Evolutionary conservation across 2,888 invertebrate genomes (phyloP), one percentile per base, ranked within the genome.

Genomic region (Sinodicranocentrus sp.): DNA sequence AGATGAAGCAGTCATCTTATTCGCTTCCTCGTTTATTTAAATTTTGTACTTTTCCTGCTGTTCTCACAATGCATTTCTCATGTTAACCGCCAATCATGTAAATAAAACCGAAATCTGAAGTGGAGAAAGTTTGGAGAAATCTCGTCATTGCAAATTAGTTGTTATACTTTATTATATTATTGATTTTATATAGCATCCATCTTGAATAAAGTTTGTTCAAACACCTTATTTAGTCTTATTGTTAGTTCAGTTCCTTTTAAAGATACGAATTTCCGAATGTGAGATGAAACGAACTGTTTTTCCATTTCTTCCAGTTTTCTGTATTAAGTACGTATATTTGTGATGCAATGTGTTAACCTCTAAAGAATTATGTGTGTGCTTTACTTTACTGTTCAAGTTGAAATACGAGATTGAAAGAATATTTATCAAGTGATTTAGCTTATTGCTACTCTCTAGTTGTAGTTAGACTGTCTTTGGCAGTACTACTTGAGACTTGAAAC

Each of bases 31-130:
- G 39, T 39, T n/a, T n/a, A n/a, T n/a, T n/a, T n/a, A n/a, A n/a
- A n/a, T n/a, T n/a, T n/a, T n/a, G n/a, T n/a, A n/a, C n/a, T n/a
- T n/a, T n/a, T n/a, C n/a, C n/a, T n/a, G n/a, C n/a, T n/a, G n/a
- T n/a, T n/a, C n/a, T n/a, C n/a, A n/a, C 57, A 68, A 77, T 77
- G 67, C 77, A 43, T 2, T 77, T 77, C 67, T 59, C 77, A 57
- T 77, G 77, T 77, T 67, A 77, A 63, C 67, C 77, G 77, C 77
- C 77, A 77, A 77, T 77, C 77, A 77, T 43, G 68, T 67, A 67
- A 67, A 28, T 54, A 26, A 26, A 17, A 73, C 59, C 43, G 59
- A 59, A 26, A 43, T 52, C 8, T 76, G 65, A 76, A 77, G 77
- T 67, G 57, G 77, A 77, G 77, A 68, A 67, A 77, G 77, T 44